These are phyloP conservation scores for Clarias laeviceps DNA, from an alignment of 2,797 vertebrate genomes.

Conservation along the genomic window DNA sequence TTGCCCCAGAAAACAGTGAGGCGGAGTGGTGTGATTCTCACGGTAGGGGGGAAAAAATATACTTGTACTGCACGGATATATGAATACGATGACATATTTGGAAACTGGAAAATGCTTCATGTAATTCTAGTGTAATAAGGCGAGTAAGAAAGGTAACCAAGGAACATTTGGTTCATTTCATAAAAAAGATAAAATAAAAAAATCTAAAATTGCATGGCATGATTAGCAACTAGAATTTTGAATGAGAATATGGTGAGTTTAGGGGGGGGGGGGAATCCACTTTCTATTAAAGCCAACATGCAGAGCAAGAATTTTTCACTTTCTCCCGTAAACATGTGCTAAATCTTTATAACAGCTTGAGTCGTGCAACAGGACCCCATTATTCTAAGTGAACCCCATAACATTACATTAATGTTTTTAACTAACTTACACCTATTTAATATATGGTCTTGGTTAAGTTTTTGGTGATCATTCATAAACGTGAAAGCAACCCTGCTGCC, in stretches of 20 bases:
- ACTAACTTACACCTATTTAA: neutral
- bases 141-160: neutral
- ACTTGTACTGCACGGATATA: neutral
- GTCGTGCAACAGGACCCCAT: neutral
- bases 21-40: neutral
- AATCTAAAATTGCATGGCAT: neutral
- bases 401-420: too few species aligned
- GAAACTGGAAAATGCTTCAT: neutral
- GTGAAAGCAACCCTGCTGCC: neutral
- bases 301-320: neutral
- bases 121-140: slow-evolving; percentile 7
- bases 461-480: slow-evolving; percentile 1
- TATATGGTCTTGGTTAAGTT: neutral
- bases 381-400: neutral
- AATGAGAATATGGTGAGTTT: neutral
- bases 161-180: neutral
- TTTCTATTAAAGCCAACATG: neutral
- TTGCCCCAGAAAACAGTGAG: neutral
- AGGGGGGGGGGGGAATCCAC: too few species aligned
- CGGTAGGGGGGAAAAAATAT: neutral
- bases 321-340: neutral
- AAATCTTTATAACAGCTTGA: neutral
- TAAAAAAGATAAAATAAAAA: too few species aligned
- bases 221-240: neutral
- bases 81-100: neutral